Base-by-base conservation (phyloP, 1,140 invertebrate genomes). In the Trigoniulus corallinus region DNA sequence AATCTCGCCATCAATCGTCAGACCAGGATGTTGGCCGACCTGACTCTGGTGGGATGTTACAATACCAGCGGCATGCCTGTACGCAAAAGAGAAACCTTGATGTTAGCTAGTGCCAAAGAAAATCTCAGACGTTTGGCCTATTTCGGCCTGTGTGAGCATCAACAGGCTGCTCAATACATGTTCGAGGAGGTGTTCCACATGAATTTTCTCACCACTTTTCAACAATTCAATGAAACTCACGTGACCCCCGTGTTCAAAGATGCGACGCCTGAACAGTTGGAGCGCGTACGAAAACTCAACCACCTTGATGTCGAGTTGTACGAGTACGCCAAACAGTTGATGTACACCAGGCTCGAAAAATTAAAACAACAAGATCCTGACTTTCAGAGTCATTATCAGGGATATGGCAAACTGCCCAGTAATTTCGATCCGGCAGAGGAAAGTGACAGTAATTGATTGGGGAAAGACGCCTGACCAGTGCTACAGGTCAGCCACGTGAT, bases 121-220 rank as follows among this genome's bases (percentile, higher is more conserved):
- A 99, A 98, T 72, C 72, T 98, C 26, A 79, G 82, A 53, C 81
- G 82, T 45, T 91, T 98, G 84, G 84, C 92, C 26, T 98, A 91
- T 64, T 97, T 98, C 69, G 94, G 94, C 51, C 74, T 98, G 47
- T 95, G 91, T 21, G 95, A 98, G 69, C 80, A 82, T 67, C 94
- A 95, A 70, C 84, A 84, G 72, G 82, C 85, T 61, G 62, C 87
- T 25, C 94, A 98, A 66, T 89, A 89, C 62, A 79, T 97, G 37
- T 99, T 98, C 68, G 93, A 98, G 65, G 81, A 89, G 67, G 94
- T 88, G n/a, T 98, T 98, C 66, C 83, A 87, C 64, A 72, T 98
- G 60, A 75, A 83, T 58, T 95, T 93, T 68, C 79, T 81, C 41
- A 78, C 86, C 56, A 80, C 82, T 23, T 91, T 93, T 65, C 81